Percentiles rank a stretch among this genome's conserved stretches.
These are phyloP conservation scores for Melinaea menophilus DNA, from an alignment of 2,888 invertebrate species.

Conservation along the genomic window DNA sequence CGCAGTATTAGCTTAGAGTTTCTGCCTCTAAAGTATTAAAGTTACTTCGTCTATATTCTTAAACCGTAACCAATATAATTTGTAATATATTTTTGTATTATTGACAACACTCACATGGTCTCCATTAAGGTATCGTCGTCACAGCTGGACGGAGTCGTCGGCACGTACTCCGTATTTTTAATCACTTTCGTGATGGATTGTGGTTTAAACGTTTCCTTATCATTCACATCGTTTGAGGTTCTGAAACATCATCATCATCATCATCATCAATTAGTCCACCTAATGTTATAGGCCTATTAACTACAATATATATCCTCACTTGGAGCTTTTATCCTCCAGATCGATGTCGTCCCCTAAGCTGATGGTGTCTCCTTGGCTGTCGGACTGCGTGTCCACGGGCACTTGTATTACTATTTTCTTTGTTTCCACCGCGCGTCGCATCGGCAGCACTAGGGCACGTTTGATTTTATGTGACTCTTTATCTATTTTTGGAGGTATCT, in stretches of 20 bases:
- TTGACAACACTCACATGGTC: constrained; percentile 51
- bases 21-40: no score
- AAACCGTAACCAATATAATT: no score
- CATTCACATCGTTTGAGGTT: constrained; percentile 39
- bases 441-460: constrained; percentile 65
- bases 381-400: constrained; percentile 36
- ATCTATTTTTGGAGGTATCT: constrained; percentile 71
- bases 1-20: no score
- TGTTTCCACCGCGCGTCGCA: constrained; percentile 59
- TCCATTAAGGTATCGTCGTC: constrained; percentile 59
- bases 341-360: constrained; percentile 57
- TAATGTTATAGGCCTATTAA: neutral
- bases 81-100: neutral
- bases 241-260: constrained; percentile 35
- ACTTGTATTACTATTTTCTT: constrained; percentile 69
- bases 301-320: constrained; percentile 38
- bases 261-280: neutral
- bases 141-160: constrained; percentile 45
- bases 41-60: no score
- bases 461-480: constrained; percentile 52
- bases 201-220: constrained; percentile 54
- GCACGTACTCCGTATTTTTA: constrained; percentile 56
- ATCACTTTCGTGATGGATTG: constrained; percentile 54
- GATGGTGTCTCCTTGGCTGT: constrained; percentile 47
- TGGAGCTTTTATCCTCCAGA: constrained; percentile 48